phyloP scores from a whole-genome alignment of 2,797 vertebrate species.

The Rhinophrynus dorsalis region DNA sequence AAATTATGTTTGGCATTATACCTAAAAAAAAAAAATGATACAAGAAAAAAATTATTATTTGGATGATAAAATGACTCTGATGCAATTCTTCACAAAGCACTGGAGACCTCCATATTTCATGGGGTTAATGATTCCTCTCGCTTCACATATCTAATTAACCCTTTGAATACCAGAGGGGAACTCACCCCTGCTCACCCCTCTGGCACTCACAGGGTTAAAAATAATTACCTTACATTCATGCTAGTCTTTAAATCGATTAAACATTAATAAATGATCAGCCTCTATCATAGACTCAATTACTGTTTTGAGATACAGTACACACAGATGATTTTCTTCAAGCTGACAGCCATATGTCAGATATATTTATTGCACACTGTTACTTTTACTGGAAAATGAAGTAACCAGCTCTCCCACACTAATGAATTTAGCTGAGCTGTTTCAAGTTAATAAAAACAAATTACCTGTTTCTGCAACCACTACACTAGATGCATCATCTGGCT shows the following conservation, averaged over 20 bases:
- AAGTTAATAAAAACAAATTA: constrained; percentile 52
- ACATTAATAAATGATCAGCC: constrained; percentile 37
- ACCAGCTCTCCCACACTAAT: constrained; percentile 14
- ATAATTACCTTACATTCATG: constrained; percentile 3
- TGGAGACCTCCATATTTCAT: too few relatives aligned
- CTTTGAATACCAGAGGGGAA: too few relatives aligned
- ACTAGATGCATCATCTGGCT: constrained; percentile 71
- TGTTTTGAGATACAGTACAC: constrained; percentile 2
- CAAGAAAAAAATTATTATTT: too few relatives aligned
- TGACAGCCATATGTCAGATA: constrained; percentile 29
- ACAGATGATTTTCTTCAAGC: constrained; percentile 8
- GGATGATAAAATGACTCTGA: too few relatives aligned
- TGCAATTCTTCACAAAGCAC: too few relatives aligned
- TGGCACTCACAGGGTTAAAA: too few relatives aligned
- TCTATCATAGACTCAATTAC: constrained; percentile 26
- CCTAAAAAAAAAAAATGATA: constrained; percentile 66
- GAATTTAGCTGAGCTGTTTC: constrained; percentile 13
- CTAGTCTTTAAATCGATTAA: constrained; percentile 8
- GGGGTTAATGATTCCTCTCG: neutral
- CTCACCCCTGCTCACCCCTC: too few relatives aligned
- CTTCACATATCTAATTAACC: constrained; percentile 8
- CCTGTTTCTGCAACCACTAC: constrained; percentile 79
- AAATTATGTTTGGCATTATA: constrained; percentile 86
- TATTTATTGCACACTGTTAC: constrained; percentile 32
- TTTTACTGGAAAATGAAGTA: constrained; percentile 38